Evolutionary conservation across 2,888 invertebrate genomes (phyloP).

Genomic region (Melipona bicolor): DNA sequence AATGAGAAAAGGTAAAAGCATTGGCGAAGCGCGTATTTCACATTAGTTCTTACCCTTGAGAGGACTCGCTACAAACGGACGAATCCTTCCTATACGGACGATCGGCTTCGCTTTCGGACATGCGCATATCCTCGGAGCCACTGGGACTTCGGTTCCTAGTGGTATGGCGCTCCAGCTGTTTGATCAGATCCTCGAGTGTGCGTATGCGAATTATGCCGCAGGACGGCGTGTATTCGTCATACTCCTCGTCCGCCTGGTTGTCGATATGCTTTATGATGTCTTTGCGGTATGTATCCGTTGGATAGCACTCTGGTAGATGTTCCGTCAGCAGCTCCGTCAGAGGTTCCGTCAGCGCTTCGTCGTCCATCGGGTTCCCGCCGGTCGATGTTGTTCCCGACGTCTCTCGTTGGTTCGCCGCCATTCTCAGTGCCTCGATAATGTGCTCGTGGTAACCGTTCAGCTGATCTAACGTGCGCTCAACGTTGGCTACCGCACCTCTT

Average conservation of each 20-base stretch:
- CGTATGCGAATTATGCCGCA: constrained; percentile 94
- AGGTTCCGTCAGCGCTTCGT: constrained; percentile 89
- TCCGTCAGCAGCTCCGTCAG: constrained; percentile 89
- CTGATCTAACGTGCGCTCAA: constrained; percentile 94
- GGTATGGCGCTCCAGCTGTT: constrained; percentile 94
- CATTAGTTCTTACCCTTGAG: constrained; percentile 87
- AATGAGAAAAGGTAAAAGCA: constrained; percentile 26
- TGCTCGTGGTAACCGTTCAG: constrained; percentile 97
- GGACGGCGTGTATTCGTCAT: constrained; percentile 89
- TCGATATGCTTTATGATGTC: constrained; percentile 90
- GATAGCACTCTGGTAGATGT: constrained; percentile 88
- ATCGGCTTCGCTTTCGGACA: constrained; percentile 95
- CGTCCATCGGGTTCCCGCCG: constrained; percentile 88
- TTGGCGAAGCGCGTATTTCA: constrained; percentile 66
- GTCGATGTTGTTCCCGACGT: constrained; percentile 87
- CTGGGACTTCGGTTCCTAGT: constrained; percentile 95
- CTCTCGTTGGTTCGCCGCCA: constrained; percentile 91
- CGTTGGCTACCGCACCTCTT: constrained; percentile 89
- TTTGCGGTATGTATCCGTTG: constrained; percentile 86
- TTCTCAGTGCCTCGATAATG: constrained; percentile 94
- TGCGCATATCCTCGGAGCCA: constrained; percentile 94
- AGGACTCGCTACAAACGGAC: constrained; percentile 89
- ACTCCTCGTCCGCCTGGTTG: constrained; percentile 85
- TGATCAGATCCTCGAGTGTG: constrained; percentile 95
- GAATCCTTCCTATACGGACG: constrained; percentile 94